phyloP scores from a whole-genome alignment of 2,888 invertebrate species.

The Agriopis aurantiaria region DNA sequence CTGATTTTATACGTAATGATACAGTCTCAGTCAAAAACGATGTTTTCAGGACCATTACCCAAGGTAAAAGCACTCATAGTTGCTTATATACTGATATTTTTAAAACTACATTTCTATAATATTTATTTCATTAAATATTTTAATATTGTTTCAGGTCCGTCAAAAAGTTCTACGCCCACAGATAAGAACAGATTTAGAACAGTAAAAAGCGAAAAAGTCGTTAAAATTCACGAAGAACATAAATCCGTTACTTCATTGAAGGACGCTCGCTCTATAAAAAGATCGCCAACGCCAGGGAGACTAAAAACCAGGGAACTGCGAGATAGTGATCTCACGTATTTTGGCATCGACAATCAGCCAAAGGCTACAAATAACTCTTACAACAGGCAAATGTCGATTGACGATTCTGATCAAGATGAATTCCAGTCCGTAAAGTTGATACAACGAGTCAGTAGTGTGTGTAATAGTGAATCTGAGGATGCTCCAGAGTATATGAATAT shows the following conservation, averaged over 20 bases:
- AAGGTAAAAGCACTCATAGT: slow-evolving; percentile 58
- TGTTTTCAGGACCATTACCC: slow-evolving; percentile 63
- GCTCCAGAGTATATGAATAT: slow-evolving; percentile 76
- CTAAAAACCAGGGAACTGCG: slow-evolving; percentile 81
- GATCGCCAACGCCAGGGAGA: slow-evolving; percentile 62
- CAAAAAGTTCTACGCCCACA: slow-evolving; percentile 32
- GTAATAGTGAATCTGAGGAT: slow-evolving; percentile 79
- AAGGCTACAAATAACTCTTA: slow-evolving; percentile 44
- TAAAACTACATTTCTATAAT: background rate
- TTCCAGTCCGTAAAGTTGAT: slow-evolving; percentile 78
- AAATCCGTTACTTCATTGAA: slow-evolving; percentile 39
- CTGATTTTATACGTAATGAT: slow-evolving; percentile 54
- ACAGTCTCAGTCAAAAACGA: slow-evolving; percentile 52
- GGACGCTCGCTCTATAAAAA: slow-evolving; percentile 58
- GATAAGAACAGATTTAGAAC: slow-evolving; percentile 36
- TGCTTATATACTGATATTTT: slow-evolving; percentile 14
- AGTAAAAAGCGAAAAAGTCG: slow-evolving; percentile 41
- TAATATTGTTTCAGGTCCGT: slow-evolving; percentile 48
- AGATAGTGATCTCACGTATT: slow-evolving; percentile 87
- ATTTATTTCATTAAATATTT: background rate
- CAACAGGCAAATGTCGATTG: slow-evolving; percentile 42
- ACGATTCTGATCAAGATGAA: slow-evolving; percentile 60
- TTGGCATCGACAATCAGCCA: slow-evolving; percentile 71
- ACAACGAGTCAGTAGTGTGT: slow-evolving; percentile 73
- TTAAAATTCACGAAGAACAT: slow-evolving; percentile 42